Evolutionary conservation across 92 coral and sea anemone genomes (phyloP).

Genomic region (Epizoanthus ramosus): DNA sequence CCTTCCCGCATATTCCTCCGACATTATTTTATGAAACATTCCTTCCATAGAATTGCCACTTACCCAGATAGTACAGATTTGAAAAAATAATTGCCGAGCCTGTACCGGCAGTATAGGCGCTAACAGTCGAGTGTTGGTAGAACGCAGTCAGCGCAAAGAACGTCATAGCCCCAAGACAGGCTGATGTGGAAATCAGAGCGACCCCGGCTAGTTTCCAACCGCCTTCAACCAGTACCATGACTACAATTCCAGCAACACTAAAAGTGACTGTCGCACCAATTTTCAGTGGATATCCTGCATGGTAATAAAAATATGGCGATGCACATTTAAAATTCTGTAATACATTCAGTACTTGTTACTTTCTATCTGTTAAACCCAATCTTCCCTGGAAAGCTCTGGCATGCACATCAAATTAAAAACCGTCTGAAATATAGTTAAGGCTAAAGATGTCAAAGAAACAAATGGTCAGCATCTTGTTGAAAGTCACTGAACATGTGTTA

Average conservation of each 20-base stretch:
- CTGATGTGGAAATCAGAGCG: background rate
- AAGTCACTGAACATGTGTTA: too few relatives aligned
- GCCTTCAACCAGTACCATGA: background rate
- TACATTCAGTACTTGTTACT: too few relatives aligned
- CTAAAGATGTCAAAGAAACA: too few relatives aligned
- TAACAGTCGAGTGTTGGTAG: slow-evolving; percentile 1
- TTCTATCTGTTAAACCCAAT: too few relatives aligned
- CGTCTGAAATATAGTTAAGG: too few relatives aligned
- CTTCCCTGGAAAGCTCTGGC: too few relatives aligned
- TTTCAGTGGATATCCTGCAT: background rate
- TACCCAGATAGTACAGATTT: background rate
- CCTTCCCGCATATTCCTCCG: too few relatives aligned
- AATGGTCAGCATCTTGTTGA: too few relatives aligned
- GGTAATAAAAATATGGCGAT: background rate
- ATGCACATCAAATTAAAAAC: too few relatives aligned
- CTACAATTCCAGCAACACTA: background rate
- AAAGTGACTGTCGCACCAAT: background rate
- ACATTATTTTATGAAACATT: too few relatives aligned
- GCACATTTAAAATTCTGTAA: too few relatives aligned
- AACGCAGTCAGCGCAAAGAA: background rate
- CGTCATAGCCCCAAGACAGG: background rate
- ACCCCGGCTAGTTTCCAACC: too few relatives aligned
- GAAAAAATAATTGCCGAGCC: background rate
- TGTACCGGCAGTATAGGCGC: background rate
- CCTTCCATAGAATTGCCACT: background rate